Evolutionary conservation across 2,888 invertebrate species (phyloP), one percentile per base, ranked within the genome.

Genomic region (Drosophila nr. fundita): DNA sequence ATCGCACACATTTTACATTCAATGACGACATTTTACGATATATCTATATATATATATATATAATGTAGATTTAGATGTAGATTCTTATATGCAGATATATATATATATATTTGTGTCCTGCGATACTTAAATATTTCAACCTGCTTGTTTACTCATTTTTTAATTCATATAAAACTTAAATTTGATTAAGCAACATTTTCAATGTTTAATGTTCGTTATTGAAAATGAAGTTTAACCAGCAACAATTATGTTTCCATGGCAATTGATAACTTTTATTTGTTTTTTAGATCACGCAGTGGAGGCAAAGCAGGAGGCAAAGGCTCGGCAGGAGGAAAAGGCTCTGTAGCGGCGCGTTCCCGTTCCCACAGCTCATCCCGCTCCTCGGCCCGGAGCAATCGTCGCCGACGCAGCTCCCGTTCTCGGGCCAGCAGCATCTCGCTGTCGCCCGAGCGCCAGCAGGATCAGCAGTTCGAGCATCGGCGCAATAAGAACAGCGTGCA

Each of bases 401-500:
- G 93, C 64, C 91, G 91, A 10, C 91, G 93, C 13, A 93, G 94
- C 55, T 93, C 94, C 4, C 90, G 93, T 27, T 92, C 92, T 2
- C 80, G 83, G 21, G 87, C 90, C 34, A 91, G 91, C 68, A 93
- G 93, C 74, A 83, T 91, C 45, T 93, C 93, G 2, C 73, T 90
- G 27, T 93, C 93, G 7, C 92, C 92, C 13, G 90, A 91, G 45
- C 91, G 91, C 60, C 94, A 93, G 45, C 94, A 94, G 76, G 94
- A 93, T 69, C 95, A 95, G 83, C 78, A 75, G 15, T 96, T 96
- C 91, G 96, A 96, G 91, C 95, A 96, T 77, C 94, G 96, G 87
- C 94, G 97, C 94, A 96, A 97, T 94, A 95, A 96, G 93, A 94
- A 97, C 93, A 94, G 97, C 93, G 95, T 96, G 15, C 97, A 98